These are phyloP conservation scores for Paralichthys olivaceus DNA, from an alignment of 2,113 vertebrate genomes.

Conservation along the genomic window DNA sequence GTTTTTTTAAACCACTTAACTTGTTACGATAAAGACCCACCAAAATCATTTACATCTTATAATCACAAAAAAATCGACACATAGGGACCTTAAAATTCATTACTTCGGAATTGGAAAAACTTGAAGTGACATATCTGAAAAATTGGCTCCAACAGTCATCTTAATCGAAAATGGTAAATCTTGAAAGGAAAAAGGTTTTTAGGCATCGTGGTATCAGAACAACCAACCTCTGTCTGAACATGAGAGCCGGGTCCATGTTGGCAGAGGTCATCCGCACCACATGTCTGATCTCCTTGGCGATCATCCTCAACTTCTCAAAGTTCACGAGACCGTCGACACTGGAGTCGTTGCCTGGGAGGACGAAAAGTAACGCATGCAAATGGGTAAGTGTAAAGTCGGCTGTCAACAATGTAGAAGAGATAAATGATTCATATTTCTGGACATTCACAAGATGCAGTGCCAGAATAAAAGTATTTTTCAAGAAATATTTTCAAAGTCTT, in stretches of 20 bases:
- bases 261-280: slow-evolving; percentile 95
- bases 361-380: not conserved
- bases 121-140: not conserved
- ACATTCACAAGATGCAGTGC: not conserved
- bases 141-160: not conserved
- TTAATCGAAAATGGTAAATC: not conserved
- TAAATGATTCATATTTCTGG: slow-evolving; percentile 22
- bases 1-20: not conserved
- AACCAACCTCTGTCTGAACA: slow-evolving; percentile 96
- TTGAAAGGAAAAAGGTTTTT: not conserved
- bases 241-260: slow-evolving; percentile 97
- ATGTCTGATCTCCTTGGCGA: slow-evolving; percentile 95
- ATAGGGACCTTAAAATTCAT: not conserved
- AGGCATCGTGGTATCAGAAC: not conserved
- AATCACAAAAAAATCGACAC: not conserved
- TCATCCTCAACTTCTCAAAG: slow-evolving; percentile 98
- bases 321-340: slow-evolving; percentile 95
- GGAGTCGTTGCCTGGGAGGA: slow-evolving; percentile 91
- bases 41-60: not conserved
- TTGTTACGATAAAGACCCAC: too few species aligned
- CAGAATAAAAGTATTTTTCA: slow-evolving; percentile 11
- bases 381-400: slow-evolving; percentile 2
- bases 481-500: slow-evolving; percentile 17
- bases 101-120: not conserved
- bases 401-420: not conserved